Base-by-base conservation (phyloP, 2,888 invertebrate species). In the Calliopum simillimum region DNA sequence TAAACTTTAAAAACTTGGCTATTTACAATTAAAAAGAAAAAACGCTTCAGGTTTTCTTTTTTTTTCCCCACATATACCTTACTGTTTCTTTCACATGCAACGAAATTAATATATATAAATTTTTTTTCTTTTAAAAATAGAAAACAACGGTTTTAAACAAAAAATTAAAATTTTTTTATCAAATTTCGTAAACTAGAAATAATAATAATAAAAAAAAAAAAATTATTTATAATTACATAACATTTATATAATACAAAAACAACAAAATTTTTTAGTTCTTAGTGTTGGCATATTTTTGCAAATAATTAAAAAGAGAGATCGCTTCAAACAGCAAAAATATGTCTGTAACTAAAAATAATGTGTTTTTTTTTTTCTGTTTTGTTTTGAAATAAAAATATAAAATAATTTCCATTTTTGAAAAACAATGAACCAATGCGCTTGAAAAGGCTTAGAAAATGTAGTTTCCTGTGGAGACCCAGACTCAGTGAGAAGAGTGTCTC, bases 61-160 rank as follows among this genome's bases (percentile, higher is more conserved):
- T 11, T 6, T 14, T 13, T 25, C 25, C 41, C 55, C 11, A 19
- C 33, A 16, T 25, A 13, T 58, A 58, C 58, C 56, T 44, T 62
- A 46, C 62, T 16, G 19, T 62, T 46, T 62, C 4, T n/a, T 49
- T 55, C 13, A n/a, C 21, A 55, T 55, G 65, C 65, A 55, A 23
- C 49, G 16, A 41, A 55, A 65, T 80, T 73, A 74, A 81, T 76
- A 75, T 75, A 77, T 76, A 65, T 21, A 51, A 62, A n/a, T n/a
- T n/a, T n/a, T 68, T 55, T 65, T 70, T 66, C 33, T 69, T 71
- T 79, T 78, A 81, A 80, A 81, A 80, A 76, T 81, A 80, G 78
- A 81, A 80, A 81, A 81, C 81, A 81, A 79, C 78, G 77, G 74
- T 72, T 71, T 75, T 75, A 75, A 75, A 70, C 25, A 47, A 33